These are phyloP conservation scores for Phyllostomus discolor DNA, from an alignment of 2,113 vertebrate genomes.

Conservation along the genomic window DNA sequence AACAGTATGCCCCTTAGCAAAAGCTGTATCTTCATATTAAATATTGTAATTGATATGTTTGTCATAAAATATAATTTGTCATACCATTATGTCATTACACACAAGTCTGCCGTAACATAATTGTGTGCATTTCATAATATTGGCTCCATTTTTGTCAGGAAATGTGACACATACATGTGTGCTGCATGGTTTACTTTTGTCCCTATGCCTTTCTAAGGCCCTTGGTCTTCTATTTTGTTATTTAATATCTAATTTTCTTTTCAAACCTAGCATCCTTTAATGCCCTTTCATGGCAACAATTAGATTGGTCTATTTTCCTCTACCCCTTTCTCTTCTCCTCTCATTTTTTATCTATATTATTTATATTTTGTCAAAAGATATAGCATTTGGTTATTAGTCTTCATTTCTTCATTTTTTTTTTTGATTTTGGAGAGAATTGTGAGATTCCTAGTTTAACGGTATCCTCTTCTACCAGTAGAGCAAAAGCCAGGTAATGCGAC, in stretches of 20 bases:
- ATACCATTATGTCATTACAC: neutral
- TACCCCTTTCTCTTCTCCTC: too few species aligned
- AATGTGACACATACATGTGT: neutral
- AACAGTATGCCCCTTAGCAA: neutral
- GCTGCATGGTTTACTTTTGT: neutral
- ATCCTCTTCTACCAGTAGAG: neutral
- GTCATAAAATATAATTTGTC: neutral
- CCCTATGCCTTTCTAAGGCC: neutral
- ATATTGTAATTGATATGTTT: neutral
- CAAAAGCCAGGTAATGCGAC: neutral
- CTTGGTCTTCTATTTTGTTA: neutral
- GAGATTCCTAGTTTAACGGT: neutral
- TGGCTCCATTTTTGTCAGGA: neutral
- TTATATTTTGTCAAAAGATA: neutral
- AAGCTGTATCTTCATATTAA: neutral
- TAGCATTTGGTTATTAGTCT: neutral
- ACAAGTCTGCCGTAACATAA: neutral
- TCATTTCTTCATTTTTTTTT: neutral
- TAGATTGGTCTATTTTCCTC: neutral
- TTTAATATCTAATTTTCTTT: neutral
- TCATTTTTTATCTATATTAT: neutral
- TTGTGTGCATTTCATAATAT: neutral
- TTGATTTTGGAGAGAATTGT: neutral
- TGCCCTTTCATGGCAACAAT: neutral
- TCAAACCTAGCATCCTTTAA: neutral